phyloP scores from a whole-genome alignment of 2,113 vertebrate genomes.

The Gymnogyps californianus region DNA sequence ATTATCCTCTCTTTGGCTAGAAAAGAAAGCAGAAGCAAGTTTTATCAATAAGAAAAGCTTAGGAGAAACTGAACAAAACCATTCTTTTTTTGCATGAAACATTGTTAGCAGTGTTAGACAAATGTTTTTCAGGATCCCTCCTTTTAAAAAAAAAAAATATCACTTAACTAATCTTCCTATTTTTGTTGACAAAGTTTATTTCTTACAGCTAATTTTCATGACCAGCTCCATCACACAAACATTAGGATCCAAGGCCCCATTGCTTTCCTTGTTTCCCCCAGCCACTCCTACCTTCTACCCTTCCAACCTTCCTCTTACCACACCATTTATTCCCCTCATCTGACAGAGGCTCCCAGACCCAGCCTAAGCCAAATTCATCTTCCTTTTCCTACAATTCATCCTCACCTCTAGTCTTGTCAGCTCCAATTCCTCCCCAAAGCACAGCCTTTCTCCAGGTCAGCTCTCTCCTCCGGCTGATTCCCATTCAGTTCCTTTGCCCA shows the following conservation, averaged over 20 bases:
- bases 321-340: not conserved
- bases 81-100: not conserved
- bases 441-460: not conserved
- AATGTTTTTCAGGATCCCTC: not conserved
- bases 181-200: not conserved
- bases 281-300: not conserved
- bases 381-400: not conserved
- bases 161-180: not conserved
- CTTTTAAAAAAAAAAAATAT: no score
- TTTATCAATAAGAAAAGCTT: not conserved
- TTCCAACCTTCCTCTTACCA: not conserved
- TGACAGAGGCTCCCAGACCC: not conserved
- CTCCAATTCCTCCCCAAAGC: not conserved
- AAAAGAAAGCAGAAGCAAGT: not conserved
- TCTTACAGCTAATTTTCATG: not conserved
- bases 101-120: not conserved
- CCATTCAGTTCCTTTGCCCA: not conserved
- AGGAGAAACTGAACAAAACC: not conserved
- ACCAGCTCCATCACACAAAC: not conserved
- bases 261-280: not conserved
- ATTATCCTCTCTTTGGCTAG: conserved; percentile 88
- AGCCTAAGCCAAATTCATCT: not conserved
- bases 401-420: not conserved
- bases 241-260: not conserved
- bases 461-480: not conserved